Evolutionary conservation across 1,140 invertebrate species (phyloP), one percentile per base, ranked within the genome.

Genomic region (Bombus polaris): DNA sequence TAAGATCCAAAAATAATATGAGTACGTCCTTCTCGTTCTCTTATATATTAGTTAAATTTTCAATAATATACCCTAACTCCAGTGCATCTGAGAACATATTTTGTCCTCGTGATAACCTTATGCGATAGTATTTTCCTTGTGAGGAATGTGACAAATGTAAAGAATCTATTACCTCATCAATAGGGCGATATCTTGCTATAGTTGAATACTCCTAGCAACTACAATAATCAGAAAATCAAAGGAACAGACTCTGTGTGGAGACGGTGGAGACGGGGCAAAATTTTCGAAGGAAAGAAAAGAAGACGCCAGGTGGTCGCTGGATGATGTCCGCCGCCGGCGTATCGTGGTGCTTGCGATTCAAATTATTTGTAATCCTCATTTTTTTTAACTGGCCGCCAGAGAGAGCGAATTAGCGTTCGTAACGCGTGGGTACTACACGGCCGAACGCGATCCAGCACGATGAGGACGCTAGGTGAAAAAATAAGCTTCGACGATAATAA

Each of bases 361-460:
- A 90, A 88, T 91, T 91, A 92, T 91, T 92, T 88, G 89, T 92
- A 91, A 91, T 88, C 65, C 68, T 65, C 74, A 71, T 77, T 79
- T 68, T 32, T 86, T 86, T 90, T 80, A 57, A 87, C 86, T 62
- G 42, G 66, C 35, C 35, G 44, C 28, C 25, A 35, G 28, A 18
- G 62, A 68, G 15, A 35, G 8, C 65, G 86, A 91, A 91, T 91
- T 91, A 88, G 80, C 79, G 88, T 76, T 39, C 66, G 28, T 73
- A 44, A 18, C 28, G 28, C 15, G 72, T 70, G 59, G 37, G 71
- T 85, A 71, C 71, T 47, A 62, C 65, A 59, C 73, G 65, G 37
- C 35, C 75, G 68, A 80, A 59, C 35, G 66, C 62, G 39, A 83
- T 79, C 37, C 68, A 5, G 72, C 32, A 73, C 83, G 83, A 53